Percentiles rank a stretch among this genome's conserved stretches.
phyloP scores from a whole-genome alignment of 2,113 vertebrate genomes.

The Chionis minor region DNA sequence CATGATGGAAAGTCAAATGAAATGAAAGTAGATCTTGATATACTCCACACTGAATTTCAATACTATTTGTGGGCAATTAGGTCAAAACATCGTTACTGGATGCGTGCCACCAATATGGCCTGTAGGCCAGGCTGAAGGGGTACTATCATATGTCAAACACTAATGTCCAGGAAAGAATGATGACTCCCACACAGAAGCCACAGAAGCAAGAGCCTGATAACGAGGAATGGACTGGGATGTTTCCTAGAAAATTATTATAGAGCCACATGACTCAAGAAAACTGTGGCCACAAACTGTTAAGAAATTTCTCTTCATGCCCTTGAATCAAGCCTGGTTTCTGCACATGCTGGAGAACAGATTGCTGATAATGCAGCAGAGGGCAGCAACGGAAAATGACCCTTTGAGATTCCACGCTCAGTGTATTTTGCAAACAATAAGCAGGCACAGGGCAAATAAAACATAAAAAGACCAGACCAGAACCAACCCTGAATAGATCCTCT shows the following conservation, averaged over 20 bases:
- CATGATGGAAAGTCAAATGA: conserved; percentile 24
- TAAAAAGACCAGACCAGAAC: conserved; percentile 30
- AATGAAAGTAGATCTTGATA: neutral
- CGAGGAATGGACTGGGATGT: neutral
- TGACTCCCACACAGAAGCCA: neutral
- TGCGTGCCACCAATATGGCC: accelerated
- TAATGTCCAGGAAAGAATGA: neutral
- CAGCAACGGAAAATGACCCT: conserved; percentile 43
- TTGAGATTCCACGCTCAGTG: neutral
- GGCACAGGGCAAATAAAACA: conserved; percentile 49
- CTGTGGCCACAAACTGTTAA: neutral
- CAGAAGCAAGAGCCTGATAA: neutral
- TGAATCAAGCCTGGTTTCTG: neutral
- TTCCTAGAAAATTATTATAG: neutral
- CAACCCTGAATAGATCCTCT: conserved; percentile 28
- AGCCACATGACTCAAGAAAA: neutral
- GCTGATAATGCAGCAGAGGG: conserved; percentile 15
- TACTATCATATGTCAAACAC: neutral
- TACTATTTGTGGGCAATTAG: neutral
- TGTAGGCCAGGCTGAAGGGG: neutral
- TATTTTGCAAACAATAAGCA: conserved; percentile 40
- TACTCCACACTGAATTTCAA: neutral
- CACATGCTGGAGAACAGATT: neutral
- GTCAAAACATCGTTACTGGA: neutral
- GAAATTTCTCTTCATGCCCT: neutral